Base-by-base conservation (phyloP, 1,140 invertebrate genomes). In the Orius laevigatus region DNA sequence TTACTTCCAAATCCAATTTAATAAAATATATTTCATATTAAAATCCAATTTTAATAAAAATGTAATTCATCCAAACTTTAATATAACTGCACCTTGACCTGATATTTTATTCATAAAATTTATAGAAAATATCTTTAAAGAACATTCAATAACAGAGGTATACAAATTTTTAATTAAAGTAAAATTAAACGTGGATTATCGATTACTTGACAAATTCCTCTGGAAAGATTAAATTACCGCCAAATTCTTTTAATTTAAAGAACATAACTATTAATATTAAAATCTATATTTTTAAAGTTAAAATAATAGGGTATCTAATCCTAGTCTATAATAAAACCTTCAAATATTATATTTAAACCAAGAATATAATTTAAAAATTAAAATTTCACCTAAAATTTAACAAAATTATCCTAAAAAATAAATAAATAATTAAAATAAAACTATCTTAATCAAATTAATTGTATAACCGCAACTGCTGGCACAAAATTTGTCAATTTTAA, bases 241-340 rank as follows among this genome's bases (percentile, higher is more conserved):
- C 69, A 70, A 68, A 64, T 64, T 67, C 58, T 66, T 71, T 70
- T 63, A 67, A 59, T 71, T 72, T 70, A 52, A 64, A 67, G 57
- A 63, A 60, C 53, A 59, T 62, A 61, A 65, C 58, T 67, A 63
- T 59, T 72, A 69, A 57, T 69, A 59, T 62, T 60, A 59, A 63
- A 15, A 12, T 15, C 58, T 57, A 56, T 56, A 55, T 58, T n/a
- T n/a, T 63, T 63, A 60, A 57, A 57, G 57, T 60, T 60, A 57
- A 54, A 61, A 71, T 73, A 73, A 71, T 70, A 68, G 70, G 68
- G 73, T 75, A 75, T 76, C 71, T 75, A 75, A 75, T 75, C 70
- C 72, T 70, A 69, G 64, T 72, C 64, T 70, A 61, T 56, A 6
- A 39, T 12, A 6, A 12, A 12, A 39, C 8, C n/a, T 34, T 34